These are phyloP conservation scores for Porites lutea DNA, from an alignment of 64 coral and sea anemone genomes.

Conservation along the genomic window DNA sequence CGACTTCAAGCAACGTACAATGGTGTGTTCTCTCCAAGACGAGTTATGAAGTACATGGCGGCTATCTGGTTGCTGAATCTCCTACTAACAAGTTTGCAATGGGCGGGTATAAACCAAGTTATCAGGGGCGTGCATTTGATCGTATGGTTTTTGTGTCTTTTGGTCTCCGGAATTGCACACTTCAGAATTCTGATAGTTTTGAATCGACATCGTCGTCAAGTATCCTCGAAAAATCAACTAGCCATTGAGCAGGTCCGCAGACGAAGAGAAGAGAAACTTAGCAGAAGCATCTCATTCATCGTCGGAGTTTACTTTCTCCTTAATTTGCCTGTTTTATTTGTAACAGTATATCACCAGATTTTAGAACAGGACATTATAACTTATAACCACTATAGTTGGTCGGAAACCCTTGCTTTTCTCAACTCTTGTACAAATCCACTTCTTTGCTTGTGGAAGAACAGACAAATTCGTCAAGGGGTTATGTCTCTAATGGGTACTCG, in stretches of 20 bases:
- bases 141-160: constrained; percentile 47
- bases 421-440: constrained; percentile 76
- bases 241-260: constrained; percentile 8
- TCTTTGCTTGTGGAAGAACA: constrained; percentile 68
- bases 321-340: constrained; percentile 71
- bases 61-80: constrained; percentile 74
- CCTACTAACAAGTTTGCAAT: constrained; percentile 61
- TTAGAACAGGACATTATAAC: constrained; percentile 4
- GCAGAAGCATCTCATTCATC: constrained; percentile 57
- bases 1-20: constrained; percentile 66
- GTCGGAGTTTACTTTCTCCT: constrained; percentile 69
- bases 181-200: constrained; percentile 51
- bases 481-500: background rate
- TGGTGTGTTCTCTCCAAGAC: background rate
- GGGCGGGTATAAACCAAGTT: constrained; percentile 46
- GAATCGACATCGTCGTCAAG: constrained; percentile 48
- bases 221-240: constrained; percentile 5
- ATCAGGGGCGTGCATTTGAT: constrained; percentile 56
- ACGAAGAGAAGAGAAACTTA: constrained; percentile 28
- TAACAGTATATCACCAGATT: constrained; percentile 71
- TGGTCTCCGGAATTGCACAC: constrained; percentile 41
- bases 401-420: constrained; percentile 74
- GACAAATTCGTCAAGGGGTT: constrained; percentile 9
- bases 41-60: constrained; percentile 43
- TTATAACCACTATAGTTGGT: constrained; percentile 78